phyloP scores from a whole-genome alignment of 2,113 vertebrate species.

The Pseudopipra pipra region DNA sequence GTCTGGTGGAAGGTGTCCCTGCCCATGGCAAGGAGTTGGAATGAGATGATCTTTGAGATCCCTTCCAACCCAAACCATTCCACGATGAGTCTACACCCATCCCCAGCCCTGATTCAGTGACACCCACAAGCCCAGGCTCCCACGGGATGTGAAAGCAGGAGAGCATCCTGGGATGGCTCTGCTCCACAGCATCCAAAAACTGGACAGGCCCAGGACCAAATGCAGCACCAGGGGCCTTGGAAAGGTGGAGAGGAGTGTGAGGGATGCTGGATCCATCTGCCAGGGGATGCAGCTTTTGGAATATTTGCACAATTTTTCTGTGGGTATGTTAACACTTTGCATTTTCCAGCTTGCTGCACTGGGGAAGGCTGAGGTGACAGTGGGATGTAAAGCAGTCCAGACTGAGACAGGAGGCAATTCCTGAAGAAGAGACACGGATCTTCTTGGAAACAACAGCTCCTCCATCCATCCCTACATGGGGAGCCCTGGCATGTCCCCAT shows the following conservation, averaged over 20 bases:
- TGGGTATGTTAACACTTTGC: accelerated
- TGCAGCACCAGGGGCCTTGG: accelerated
- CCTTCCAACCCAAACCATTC: background rate
- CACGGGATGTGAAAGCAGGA: accelerated
- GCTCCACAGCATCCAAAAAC: background rate
- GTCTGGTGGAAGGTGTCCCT: background rate
- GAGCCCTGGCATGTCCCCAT: accelerated
- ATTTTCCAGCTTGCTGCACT: accelerated
- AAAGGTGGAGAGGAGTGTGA: accelerated
- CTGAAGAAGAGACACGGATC: background rate
- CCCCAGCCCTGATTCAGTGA: background rate
- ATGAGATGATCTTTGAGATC: background rate
- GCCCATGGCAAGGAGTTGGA: background rate
- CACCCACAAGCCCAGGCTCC: accelerated
- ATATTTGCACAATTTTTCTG: accelerated
- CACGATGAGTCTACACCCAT: accelerated
- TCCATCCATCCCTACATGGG: accelerated
- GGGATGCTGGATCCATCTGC: accelerated
- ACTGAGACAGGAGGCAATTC: accelerated
- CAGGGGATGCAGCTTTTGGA: accelerated
- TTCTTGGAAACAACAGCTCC: background rate
- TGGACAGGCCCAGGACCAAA: accelerated
- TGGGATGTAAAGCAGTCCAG: accelerated
- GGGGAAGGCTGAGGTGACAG: background rate
- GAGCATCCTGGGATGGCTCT: accelerated